A percentile compares a stretch with the other conserved stretches of the same genome.
Evolutionary conservation across 2,113 vertebrate genomes (phyloP).

Genomic region (Pterocles orientalis): DNA sequence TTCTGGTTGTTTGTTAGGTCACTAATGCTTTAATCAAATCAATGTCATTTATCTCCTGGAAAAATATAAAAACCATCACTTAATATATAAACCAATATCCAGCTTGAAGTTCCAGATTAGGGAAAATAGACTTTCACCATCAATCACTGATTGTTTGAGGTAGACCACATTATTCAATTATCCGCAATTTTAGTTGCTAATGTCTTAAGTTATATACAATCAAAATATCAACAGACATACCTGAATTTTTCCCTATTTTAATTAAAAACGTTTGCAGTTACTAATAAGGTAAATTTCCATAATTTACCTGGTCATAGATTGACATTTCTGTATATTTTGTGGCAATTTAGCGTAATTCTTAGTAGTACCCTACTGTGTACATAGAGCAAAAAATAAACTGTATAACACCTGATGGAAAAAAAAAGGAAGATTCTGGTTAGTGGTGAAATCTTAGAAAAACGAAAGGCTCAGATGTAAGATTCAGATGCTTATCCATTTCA

Average conservation of each 20-base stretch:
- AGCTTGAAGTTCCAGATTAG: constrained; percentile 48
- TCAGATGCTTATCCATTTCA: constrained; percentile 64
- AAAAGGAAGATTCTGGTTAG: constrained; percentile 60
- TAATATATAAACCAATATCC: constrained; percentile 33
- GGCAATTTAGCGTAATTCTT: constrained; percentile 51
- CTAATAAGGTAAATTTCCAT: constrained; percentile 60
- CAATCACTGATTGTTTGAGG: constrained; percentile 70
- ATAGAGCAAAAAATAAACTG: constrained; percentile 64
- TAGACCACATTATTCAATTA: constrained; percentile 72
- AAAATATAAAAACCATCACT: constrained; percentile 27
- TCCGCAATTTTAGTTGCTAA: constrained; percentile 46
- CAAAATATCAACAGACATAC: constrained; percentile 23
- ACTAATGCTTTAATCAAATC: neutral
- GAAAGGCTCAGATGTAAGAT: constrained; percentile 67
- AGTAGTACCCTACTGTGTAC: constrained; percentile 59
- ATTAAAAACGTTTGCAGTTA: constrained; percentile 58
- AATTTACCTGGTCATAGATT: constrained; percentile 59
- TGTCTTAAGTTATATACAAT: constrained; percentile 61
- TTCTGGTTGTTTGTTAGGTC: neutral
- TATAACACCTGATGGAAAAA: constrained; percentile 60
- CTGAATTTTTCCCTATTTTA: constrained; percentile 65
- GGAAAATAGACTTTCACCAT: constrained; percentile 48
- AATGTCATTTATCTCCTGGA: constrained; percentile 8
- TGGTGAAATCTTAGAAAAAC: constrained; percentile 54
- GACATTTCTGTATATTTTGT: constrained; percentile 53